Base-by-base conservation (phyloP, 1,140 invertebrate genomes). In the Pogonomyrmex californicus region DNA sequence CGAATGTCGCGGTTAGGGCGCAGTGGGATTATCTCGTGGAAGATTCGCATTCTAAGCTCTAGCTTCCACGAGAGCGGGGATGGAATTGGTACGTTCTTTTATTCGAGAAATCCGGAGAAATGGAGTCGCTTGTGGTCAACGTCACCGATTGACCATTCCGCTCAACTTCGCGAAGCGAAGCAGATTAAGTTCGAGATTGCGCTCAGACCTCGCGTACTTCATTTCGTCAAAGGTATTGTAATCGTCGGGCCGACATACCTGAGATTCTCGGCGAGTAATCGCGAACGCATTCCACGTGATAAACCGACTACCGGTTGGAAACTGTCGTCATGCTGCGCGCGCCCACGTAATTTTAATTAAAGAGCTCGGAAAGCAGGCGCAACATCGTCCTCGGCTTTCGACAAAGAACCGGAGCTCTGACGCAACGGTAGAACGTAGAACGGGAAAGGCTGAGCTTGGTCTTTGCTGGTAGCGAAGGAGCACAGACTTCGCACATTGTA, bases 291-390 rank as follows among this genome's bases (percentile, higher is more conserved):
- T 83, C 79, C 70, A 83, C 79, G 56, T 75, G 79, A 83, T 83
- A 83, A 83, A 83, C 79, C 51, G 79, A 82, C 79, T 83, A 62
- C 79, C 68, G 68, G 68, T 83, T 62, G 79, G 79, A 75, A 73
- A 83, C 79, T 83, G 79, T 83, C 79, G 56, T 36, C 49, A 60
- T 75, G 38, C 70, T 17, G 63, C 49, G 76, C 14, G 81, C 87
- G 73, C 76, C 85, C 79, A 62, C 63, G 73, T 83, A 85, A 91
- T 90, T 91, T 92, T 92, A 92, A 92, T 92, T 91, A 92, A 91
- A 91, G 78, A 91, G 83, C 76, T 76, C 70, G 87, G 87, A 91
- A 86, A 83, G 86, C 86, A 60, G 85, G 86, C 82, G 78, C 86
- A 90, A 91, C 88, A 91, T 65, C 85, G 68, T 56, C 62, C 62